Evolutionary conservation across 2,113 vertebrate genomes (phyloP).

Genomic region (Saguinus midas): DNA sequence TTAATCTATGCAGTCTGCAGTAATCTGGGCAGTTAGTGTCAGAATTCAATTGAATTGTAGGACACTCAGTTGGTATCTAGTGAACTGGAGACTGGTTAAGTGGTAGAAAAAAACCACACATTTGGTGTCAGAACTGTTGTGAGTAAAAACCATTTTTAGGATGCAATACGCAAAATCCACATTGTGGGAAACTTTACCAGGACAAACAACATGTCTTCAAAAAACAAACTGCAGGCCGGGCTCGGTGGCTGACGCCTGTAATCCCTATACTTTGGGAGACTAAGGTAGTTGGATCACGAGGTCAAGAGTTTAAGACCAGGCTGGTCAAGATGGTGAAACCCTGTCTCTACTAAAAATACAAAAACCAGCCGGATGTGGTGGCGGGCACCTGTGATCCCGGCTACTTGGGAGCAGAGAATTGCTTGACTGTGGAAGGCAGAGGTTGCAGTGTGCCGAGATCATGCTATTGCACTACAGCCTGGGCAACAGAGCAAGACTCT

Average conservation of each 20-base stretch:
- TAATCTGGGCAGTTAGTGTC: neutral
- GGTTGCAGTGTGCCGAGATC: no score
- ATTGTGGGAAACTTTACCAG: neutral
- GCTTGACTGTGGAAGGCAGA: no score
- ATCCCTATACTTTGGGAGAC: neutral
- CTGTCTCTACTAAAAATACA: no score
- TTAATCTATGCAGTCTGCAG: neutral
- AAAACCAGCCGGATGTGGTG: no score
- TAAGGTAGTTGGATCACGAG: accelerated
- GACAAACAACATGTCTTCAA: neutral
- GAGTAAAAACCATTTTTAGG: neutral
- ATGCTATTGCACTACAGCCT: no score
- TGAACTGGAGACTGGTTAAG: neutral
- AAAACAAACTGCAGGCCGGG: neutral
- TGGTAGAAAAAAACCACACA: neutral
- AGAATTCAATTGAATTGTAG: neutral
- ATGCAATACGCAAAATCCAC: neutral
- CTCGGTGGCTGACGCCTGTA: neutral
- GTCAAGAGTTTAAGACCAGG: neutral
- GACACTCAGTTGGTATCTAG: neutral
- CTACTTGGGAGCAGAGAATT: no score
- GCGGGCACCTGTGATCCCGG: no score
- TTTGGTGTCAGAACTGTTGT: neutral
- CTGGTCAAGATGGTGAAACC: neutral
- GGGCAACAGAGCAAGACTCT: no score